Evolutionary conservation across 2,797 vertebrate species (phyloP).

Genomic region (Eremophila alpestris): DNA sequence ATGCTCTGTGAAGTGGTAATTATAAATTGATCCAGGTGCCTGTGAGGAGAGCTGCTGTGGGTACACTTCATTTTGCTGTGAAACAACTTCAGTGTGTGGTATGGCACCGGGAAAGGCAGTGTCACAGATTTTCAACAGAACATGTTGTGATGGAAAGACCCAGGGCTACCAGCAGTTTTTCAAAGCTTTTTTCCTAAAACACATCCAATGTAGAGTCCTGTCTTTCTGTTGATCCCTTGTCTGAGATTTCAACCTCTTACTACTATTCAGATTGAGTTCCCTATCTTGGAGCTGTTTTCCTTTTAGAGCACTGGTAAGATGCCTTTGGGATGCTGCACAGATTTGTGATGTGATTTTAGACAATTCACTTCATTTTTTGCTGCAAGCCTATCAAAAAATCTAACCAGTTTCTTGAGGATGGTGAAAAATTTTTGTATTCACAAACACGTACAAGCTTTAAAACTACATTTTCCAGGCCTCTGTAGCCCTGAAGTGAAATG

Average conservation of each 20-base stretch:
- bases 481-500: neutral
- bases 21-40: neutral
- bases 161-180: neutral
- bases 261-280: neutral
- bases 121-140: neutral
- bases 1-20: neutral
- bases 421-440: neutral
- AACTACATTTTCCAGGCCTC: neutral
- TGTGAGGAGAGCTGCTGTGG: neutral
- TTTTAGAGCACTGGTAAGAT: neutral
- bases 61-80: neutral
- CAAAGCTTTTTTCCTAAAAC: neutral
- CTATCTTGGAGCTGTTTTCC: fast-evolving
- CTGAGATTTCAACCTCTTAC: neutral
- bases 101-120: neutral
- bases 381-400: neutral
- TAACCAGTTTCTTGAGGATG: neutral
- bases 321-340: neutral
- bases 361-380: neutral
- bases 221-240: neutral
- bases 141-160: neutral
- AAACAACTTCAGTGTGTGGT: neutral
- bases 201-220: neutral
- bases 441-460: neutral
- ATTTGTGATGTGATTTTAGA: neutral